Evolutionary conservation across 2,888 invertebrate genomes (phyloP), one percentile per base, ranked within the genome.

Genomic region (Dromius quadrimaculatus): DNA sequence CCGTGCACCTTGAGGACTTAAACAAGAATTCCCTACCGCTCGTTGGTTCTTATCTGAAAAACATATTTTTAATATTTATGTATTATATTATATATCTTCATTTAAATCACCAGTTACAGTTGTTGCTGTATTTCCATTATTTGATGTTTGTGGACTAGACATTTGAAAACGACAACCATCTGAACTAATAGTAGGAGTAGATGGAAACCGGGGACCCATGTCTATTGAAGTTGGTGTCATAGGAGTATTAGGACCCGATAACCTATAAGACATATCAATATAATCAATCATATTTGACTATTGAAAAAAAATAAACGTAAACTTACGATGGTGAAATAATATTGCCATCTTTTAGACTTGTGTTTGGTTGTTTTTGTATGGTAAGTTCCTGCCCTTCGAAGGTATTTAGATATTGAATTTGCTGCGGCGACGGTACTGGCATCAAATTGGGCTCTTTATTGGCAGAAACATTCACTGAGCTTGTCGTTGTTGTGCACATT

Each of bases 321-420:
- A 87, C 90, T 87, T 86, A 92, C 92, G 90, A 88, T 71, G 92
- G 90, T 80, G 90, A 90, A 82, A 89, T 88, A 77, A 89, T 88
- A 75, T 87, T 89, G 79, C 88, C 88, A 82, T 92, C 93, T 82
- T 92, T 92, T 73, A 93, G 84, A 83, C 94, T 94, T 38, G 94
- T 93, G 81, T 97, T 97, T 57, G 95, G 93, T 84, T 97, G 96
- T 83, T 96, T 96, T 81, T 96, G 96, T 84, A 97, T 97, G 76
- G 95, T 96, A 79, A 97, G 85, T 84, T 97, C 97, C 87, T 97
- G 96, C 73, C 95, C 95, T 87, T 97, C 96, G 83, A 97, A 96
- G 77, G 95, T 92, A 86, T 94, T 95, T 79, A 96, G 89, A 86
- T 96, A 97, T 77, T 94, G 95, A 81, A 97, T 95, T 87, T 95